Conservation (phyloP, 2,888 invertebrate genomes). For the Habrosyne pyritoides region DNA sequence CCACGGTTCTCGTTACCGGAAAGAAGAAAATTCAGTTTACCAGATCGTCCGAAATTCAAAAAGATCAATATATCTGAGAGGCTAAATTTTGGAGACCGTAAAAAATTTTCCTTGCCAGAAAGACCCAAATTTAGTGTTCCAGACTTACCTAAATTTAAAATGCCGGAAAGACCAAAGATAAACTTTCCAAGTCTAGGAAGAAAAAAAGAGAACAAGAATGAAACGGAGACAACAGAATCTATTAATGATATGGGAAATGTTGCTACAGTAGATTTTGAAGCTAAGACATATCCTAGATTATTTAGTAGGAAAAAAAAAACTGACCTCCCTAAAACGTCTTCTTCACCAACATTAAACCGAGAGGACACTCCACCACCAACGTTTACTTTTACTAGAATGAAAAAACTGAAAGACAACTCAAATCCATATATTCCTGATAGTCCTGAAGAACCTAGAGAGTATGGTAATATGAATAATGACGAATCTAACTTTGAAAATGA, state of each 20-base stretch:
- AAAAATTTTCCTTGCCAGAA: constrained; percentile 85
- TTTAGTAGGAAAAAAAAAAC: constrained; percentile 79
- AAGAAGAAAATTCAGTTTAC: constrained; percentile 86
- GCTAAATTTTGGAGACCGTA: constrained; percentile 81
- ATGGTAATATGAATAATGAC: constrained; percentile 69
- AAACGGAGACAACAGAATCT: constrained; percentile 65
- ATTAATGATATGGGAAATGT: constrained; percentile 67
- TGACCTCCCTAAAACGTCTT: constrained; percentile 75
- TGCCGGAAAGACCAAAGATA: constrained; percentile 85
- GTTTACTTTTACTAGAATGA: constrained; percentile 86
- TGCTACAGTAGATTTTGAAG: constrained; percentile 87
- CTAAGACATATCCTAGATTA: constrained; percentile 91
- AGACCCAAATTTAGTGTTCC: constrained; percentile 81
- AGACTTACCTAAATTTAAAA: constrained; percentile 82
- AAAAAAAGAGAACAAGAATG: constrained; percentile 73
- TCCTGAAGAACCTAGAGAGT: constrained; percentile 71
- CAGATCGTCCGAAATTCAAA: constrained; percentile 83
- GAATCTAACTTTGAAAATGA: constrained; percentile 54
- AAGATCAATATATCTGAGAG: constrained; percentile 79
- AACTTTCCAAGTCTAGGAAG: constrained; percentile 85
- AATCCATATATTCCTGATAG: constrained; percentile 72
- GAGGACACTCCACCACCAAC: constrained; percentile 85
- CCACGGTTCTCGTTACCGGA: constrained; percentile 84
- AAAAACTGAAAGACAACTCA: constrained; percentile 76
- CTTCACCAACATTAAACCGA: constrained; percentile 77